These are phyloP conservation scores for Ormyrus rosae DNA, from an alignment of 2,888 invertebrate species.

Conservation along the genomic window DNA sequence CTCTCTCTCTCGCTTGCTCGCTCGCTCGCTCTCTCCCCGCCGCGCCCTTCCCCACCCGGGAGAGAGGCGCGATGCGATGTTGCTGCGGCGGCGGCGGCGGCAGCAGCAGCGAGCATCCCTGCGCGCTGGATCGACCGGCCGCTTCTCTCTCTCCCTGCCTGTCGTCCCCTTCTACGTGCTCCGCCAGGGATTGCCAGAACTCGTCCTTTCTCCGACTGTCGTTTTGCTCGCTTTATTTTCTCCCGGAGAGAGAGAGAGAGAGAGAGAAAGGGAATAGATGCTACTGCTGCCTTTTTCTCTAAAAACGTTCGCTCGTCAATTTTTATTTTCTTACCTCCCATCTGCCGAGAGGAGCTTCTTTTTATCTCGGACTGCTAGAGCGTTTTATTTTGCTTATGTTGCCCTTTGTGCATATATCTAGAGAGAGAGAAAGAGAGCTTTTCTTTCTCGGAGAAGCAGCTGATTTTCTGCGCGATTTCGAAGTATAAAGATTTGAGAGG, in stretches of 20 bases:
- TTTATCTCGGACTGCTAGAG: neutral
- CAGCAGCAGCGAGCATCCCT: constrained; percentile 65
- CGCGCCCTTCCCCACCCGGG: constrained; percentile 31
- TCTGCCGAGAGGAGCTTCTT: constrained; percentile 33
- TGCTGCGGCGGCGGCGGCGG: constrained; percentile 55
- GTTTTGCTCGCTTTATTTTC: neutral
- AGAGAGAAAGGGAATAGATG: too few species aligned
- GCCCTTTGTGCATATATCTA: too few species aligned
- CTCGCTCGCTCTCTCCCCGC: neutral
- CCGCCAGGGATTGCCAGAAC: constrained; percentile 45
- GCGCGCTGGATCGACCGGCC: constrained; percentile 68
- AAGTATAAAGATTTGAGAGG: too few species aligned
- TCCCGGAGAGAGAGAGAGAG: neutral
- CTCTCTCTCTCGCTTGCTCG: constrained; percentile 5
- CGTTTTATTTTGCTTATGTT: neutral
- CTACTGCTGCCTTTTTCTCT: constrained; percentile 7
- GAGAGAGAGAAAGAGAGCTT: too few species aligned
- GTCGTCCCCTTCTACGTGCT: constrained; percentile 46
- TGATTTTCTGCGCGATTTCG: neutral
- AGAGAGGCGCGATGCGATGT: constrained; percentile 67
- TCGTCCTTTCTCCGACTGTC: constrained; percentile 51
- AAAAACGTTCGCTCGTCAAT: constrained; percentile 41
- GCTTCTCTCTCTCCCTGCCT: constrained; percentile 42
- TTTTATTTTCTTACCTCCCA: constrained; percentile 58
- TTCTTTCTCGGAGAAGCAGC: neutral